Base-by-base conservation (phyloP, 2,797 vertebrate genomes). In the Helicolenus hilgendorfi region DNA sequence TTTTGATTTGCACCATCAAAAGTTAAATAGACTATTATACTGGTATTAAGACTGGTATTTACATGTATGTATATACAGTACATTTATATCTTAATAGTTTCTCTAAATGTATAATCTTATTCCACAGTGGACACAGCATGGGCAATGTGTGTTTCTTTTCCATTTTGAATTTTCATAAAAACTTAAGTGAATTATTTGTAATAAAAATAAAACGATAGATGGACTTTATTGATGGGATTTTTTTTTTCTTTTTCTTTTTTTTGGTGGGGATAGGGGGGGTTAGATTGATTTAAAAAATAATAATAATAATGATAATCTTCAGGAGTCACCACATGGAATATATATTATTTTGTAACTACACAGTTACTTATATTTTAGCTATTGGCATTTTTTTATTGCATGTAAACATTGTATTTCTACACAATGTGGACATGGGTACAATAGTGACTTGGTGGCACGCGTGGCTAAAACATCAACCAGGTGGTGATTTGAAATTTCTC, bases 401-500 rank as follows among this genome's bases (percentile, higher is more conserved):
- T 60, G 14, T 49, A 63, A 26, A 31, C 31, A 45, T 71, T 77
- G 18, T 65, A 20, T 77, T 67, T 72, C 65, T 63, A 62, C 69
- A 68, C 60, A 75, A 55, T 63, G 63, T 77, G 60, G 72, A 68
- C 67, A 80, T 45, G 68, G 68, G 29, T 63, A 59, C 4, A 20
- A 20, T 7, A 31, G 79, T 87, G 71, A 78, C 27, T 80, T 55
- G 35, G 78, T 90, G 77, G 79, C 83, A 83, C 35, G 69, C 56
- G 5, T 76, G 79, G 87, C 78, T 86, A 92, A 91, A 92, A 91
- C 91, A 94, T 94, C 86, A 94, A 95, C 89, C 96, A 97, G 96
- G 96, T 96, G 94, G 94, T 89, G 91, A 92, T 94, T 95, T 94
- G 93, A 92, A 93, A 95, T 95, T 86, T 96, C 92, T 96, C 96